Percentiles rank a stretch among this genome's conserved stretches.
Conservation (phyloP, 1,140 invertebrate genomes). For the Trypoxylus dichotomus region DNA sequence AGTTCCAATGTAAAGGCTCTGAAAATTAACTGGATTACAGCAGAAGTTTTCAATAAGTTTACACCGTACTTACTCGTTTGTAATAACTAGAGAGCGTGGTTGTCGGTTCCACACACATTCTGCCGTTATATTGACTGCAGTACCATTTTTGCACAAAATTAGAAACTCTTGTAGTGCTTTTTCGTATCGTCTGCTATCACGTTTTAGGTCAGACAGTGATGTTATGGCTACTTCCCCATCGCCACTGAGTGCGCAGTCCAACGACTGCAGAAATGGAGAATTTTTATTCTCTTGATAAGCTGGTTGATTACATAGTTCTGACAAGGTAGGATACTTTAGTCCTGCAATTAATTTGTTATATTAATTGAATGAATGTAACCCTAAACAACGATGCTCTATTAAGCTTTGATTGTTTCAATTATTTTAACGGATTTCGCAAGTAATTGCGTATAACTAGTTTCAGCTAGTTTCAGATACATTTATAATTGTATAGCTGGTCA, state of each 20-base stretch:
- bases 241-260: slow-evolving; percentile 57
- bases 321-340: slow-evolving; percentile 56
- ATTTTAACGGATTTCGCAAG: too few species aligned
- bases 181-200: slow-evolving; percentile 43
- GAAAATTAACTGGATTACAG: neutral
- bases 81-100: slow-evolving; percentile 60
- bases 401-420: too few species aligned
- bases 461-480: too few species aligned
- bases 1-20: neutral
- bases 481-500: too few species aligned
- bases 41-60: neutral
- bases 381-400: too few species aligned
- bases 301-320: slow-evolving; percentile 52
- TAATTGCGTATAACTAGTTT: too few species aligned
- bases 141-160: slow-evolving; percentile 68
- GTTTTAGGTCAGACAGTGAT: slow-evolving; percentile 45
- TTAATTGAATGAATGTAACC: too few species aligned
- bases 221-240: slow-evolving; percentile 61
- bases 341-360: slow-evolving; percentile 42
- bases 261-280: slow-evolving; percentile 47
- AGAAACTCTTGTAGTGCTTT: slow-evolving; percentile 34
- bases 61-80: slow-evolving; percentile 54
- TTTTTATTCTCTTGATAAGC: slow-evolving; percentile 26
- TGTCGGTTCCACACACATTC: slow-evolving; percentile 63
- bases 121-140: slow-evolving; percentile 37